Evolutionary conservation across 2,113 vertebrate genomes (phyloP).

Genomic region (Rhabdomys dilectus): DNA sequence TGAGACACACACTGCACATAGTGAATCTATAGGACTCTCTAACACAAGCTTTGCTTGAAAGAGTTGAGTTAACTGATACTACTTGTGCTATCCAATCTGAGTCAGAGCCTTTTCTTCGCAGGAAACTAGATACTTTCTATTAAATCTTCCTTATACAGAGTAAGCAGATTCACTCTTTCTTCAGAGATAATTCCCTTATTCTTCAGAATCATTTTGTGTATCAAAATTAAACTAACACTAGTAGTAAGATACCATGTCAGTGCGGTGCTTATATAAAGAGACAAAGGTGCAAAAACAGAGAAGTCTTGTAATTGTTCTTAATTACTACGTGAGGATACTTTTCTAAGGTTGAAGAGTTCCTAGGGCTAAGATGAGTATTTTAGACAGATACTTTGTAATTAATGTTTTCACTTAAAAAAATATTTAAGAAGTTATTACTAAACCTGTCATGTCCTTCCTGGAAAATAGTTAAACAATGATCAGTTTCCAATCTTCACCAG

Average conservation of each 20-base stretch:
- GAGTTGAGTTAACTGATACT: slow-evolving; percentile 17
- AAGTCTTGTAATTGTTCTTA: slow-evolving; percentile 32
- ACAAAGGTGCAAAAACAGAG: background rate
- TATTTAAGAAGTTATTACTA: background rate
- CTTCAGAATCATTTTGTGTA: slow-evolving; percentile 56
- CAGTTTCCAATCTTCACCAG: background rate
- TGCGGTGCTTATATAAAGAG: background rate
- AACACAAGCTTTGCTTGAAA: slow-evolving; percentile 1
- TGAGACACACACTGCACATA: background rate
- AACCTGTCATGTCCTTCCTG: background rate
- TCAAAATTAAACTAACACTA: slow-evolving; percentile 71
- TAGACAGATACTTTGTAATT: background rate
- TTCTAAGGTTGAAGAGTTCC: slow-evolving; percentile 26
- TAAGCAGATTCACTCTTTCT: slow-evolving; percentile 39
- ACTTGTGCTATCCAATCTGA: slow-evolving; percentile 13
- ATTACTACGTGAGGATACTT: background rate
- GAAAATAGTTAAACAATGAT: slow-evolving; percentile 25
- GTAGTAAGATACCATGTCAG: background rate
- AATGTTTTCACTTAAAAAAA: background rate
- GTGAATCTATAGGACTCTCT: background rate
- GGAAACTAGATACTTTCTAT: background rate
- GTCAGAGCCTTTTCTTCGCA: slow-evolving; percentile 37
- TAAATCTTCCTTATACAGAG: slow-evolving; percentile 14
- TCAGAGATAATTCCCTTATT: slow-evolving; percentile 51
- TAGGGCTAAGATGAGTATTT: slow-evolving; percentile 36